Evolutionary conservation across 2,797 vertebrate genomes (phyloP).

Genomic region (Lacerta viridis): DNA sequence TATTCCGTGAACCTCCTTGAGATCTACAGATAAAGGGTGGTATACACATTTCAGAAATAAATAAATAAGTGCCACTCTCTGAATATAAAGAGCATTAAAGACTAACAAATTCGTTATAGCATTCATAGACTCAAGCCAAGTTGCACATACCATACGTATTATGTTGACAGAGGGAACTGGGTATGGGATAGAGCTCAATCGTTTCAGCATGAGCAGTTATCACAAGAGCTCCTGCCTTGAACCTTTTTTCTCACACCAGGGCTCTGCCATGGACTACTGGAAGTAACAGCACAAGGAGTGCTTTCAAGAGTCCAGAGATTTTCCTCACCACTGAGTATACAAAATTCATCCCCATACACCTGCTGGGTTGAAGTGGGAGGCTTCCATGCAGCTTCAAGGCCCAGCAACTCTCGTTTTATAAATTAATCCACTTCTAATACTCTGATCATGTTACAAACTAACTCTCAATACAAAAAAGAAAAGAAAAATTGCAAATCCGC

Average conservation of each 20-base stretch:
- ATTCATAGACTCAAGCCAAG: too few species aligned
- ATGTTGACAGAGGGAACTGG: not conserved
- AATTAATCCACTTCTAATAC: slow-evolving; percentile 8
- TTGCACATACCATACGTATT: too few species aligned
- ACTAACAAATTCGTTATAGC: too few species aligned
- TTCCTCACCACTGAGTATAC: not conserved
- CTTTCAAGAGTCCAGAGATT: not conserved
- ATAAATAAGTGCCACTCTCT: not conserved
- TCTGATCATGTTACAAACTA: slow-evolving; percentile 3
- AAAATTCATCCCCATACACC: not conserved
- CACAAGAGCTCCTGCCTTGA: not conserved
- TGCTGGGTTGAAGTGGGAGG: not conserved
- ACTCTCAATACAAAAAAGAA: not conserved
- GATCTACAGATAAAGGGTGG: not conserved
- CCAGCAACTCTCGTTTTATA: slow-evolving; percentile 5
- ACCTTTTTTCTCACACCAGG: not conserved
- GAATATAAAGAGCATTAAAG: not conserved
- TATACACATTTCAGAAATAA: too few species aligned
- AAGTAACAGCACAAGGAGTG: not conserved
- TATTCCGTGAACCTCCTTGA: too few species aligned
- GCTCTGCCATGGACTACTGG: not conserved
- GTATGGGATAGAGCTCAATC: not conserved
- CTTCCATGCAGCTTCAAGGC: not conserved
- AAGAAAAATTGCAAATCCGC: not conserved
- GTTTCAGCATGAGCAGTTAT: not conserved